Evolutionary conservation across 2,888 invertebrate species (phyloP).

Genomic region (Cerastis leucographa): DNA sequence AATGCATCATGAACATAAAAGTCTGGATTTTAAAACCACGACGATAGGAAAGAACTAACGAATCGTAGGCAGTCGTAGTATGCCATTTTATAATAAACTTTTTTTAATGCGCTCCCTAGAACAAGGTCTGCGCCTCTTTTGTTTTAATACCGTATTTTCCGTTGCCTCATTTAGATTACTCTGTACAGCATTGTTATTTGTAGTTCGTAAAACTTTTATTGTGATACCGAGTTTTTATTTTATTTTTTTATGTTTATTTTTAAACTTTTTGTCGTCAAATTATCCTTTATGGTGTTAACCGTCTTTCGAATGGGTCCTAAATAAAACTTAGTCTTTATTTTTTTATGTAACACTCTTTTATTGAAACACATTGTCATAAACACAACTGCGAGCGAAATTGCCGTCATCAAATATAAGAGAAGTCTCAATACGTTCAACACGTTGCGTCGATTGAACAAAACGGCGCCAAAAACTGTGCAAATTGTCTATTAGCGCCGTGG

Average conservation of each 20-base stretch:
- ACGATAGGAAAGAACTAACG: constrained; percentile 77
- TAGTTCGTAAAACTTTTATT: constrained; percentile 48
- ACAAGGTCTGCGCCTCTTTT: constrained; percentile 72
- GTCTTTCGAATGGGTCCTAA: constrained; percentile 16
- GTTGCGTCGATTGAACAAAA: constrained; percentile 72
- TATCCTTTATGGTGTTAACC: neutral
- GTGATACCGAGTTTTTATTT: constrained; percentile 20
- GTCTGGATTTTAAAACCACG: constrained; percentile 79
- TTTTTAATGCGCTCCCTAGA: constrained; percentile 71
- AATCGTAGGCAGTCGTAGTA: constrained; percentile 73
- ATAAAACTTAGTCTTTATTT: constrained; percentile 9
- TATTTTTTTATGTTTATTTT: neutral
- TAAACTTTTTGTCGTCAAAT: constrained; percentile 10
- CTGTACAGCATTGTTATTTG: constrained; percentile 67
- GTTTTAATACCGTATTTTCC: constrained; percentile 76
- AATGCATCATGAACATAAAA: constrained; percentile 84
- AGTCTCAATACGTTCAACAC: constrained; percentile 57
- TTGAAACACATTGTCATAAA: constrained; percentile 49
- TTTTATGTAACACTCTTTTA: constrained; percentile 19
- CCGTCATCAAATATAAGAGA: constrained; percentile 55
- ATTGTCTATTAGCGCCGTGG: constrained; percentile 86
- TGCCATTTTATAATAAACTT: constrained; percentile 77
- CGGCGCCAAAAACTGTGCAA: constrained; percentile 83
- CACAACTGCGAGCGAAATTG: constrained; percentile 46
- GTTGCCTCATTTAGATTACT: constrained; percentile 73